A percentile compares a stretch with the other conserved stretches of the same genome.
phyloP scores from a whole-genome alignment of 2,888 invertebrate species.

The Polydrusus cervinus region DNA sequence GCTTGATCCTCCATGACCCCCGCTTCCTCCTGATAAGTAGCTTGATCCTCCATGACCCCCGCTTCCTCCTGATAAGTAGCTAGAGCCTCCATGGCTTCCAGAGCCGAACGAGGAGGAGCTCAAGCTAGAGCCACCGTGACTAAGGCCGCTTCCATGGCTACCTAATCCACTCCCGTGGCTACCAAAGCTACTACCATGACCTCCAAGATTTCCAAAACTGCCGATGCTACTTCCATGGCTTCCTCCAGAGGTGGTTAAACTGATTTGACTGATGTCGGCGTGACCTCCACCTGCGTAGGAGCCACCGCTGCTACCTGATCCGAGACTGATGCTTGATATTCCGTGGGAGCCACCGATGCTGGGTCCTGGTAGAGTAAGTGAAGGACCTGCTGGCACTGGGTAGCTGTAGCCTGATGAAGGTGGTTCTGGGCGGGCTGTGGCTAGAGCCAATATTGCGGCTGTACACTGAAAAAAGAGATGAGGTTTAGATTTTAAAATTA shows the following conservation, averaged over 20 bases:
- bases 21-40: conserved; percentile 32
- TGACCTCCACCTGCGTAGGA: conserved; percentile 28
- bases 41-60: conserved; percentile 34
- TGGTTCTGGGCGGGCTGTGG: conserved; percentile 47
- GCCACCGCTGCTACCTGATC: conserved; percentile 17
- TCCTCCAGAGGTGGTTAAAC: conserved; percentile 44
- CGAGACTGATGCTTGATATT: conserved; percentile 46
- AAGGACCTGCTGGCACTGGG: conserved; percentile 48
- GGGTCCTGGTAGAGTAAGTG: conserved; percentile 45
- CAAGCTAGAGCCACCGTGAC: conserved; percentile 14
- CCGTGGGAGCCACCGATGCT: conserved; percentile 54
- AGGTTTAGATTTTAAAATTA: not conserved
- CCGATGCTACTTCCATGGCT: not conserved
- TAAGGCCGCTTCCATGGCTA: conserved; percentile 15
- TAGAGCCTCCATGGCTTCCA: conserved; percentile 33
- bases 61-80: conserved; percentile 26
- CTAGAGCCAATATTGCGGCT: conserved; percentile 33
- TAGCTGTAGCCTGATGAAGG: conserved; percentile 51
- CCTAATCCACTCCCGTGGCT: conserved; percentile 11
- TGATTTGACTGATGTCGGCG: conserved; percentile 46
- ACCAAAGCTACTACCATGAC: conserved; percentile 3
- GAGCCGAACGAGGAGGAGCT: not conserved
- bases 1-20: conserved; percentile 24
- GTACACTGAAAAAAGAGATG: conserved; percentile 35
- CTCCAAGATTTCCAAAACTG: conserved; percentile 1